These are phyloP conservation scores for Pachycephala philippinensis DNA, from an alignment of 2,113 vertebrate species.

Conservation along the genomic window DNA sequence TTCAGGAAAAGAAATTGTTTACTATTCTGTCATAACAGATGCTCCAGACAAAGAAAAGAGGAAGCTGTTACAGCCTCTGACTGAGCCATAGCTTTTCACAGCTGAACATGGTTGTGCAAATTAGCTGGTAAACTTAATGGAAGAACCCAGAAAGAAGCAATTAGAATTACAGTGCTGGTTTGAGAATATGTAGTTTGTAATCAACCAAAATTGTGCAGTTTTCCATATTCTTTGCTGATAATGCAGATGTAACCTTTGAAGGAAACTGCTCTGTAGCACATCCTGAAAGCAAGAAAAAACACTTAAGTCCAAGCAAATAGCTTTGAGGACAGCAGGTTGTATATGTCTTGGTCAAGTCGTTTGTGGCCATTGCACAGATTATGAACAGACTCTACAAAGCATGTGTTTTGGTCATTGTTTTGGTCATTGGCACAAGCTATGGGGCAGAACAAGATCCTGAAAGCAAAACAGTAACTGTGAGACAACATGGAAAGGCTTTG, in stretches of 20 bases:
- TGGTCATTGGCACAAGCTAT: not conserved
- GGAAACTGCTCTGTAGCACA: conserved; percentile 58
- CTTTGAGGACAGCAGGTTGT: not conserved
- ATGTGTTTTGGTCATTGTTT: not conserved
- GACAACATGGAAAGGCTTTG: not conserved
- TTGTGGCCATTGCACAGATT: not conserved
- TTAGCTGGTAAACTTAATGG: conserved; percentile 71
- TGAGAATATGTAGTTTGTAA: conserved; percentile 66
- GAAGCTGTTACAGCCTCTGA: conserved; percentile 69
- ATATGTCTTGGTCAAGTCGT: not conserved
- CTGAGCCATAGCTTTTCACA: conserved; percentile 65
- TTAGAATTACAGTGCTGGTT: conserved; percentile 69
- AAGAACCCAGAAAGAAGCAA: conserved; percentile 67
- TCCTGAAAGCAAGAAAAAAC: conserved; percentile 48
- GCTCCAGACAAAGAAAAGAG: conserved; percentile 76
- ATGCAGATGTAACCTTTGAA: conserved; percentile 74
- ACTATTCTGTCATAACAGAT: conserved; percentile 80
- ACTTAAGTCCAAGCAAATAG: not conserved
- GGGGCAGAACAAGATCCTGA: not conserved
- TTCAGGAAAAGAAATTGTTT: conserved; percentile 73
- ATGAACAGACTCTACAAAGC: not conserved
- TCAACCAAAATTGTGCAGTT: conserved; percentile 77
- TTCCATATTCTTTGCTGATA: conserved; percentile 79
- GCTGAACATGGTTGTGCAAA: conserved; percentile 74
- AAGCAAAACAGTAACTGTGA: not conserved